Percentiles rank a stretch among this genome's conserved stretches.
Conservation (phyloP, 2,797 vertebrate species). For the Centroberyx gerrardi region DNA sequence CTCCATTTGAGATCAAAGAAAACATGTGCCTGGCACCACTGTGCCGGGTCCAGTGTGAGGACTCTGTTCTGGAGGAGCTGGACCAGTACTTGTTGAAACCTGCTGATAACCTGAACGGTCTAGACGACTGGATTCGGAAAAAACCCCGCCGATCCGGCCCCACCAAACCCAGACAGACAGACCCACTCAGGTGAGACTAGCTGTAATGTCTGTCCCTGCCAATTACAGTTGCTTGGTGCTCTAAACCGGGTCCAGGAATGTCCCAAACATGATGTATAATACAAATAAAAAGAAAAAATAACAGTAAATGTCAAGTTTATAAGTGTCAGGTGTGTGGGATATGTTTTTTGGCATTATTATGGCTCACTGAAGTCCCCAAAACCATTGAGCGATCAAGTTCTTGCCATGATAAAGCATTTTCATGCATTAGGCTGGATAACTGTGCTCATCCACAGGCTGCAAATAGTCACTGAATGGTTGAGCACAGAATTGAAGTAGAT, state of each 20-base stretch:
- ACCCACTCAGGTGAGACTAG: conserved; percentile 69
- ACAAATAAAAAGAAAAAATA: no score
- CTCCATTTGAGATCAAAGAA: conserved; percentile 97
- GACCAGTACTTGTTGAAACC: conserved; percentile 88
- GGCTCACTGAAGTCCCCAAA: no score
- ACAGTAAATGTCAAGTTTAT: no score
- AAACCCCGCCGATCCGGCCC: conserved; percentile 87
- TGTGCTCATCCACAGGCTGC: no score
- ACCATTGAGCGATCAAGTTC: no score
- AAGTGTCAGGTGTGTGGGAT: no score
- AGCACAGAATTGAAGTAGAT: no score
- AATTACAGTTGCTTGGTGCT: not conserved
- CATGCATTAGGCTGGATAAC: no score
- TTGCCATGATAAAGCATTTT: no score
- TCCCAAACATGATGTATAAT: not conserved
- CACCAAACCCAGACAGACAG: conserved; percentile 74
- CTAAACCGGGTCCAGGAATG: not conserved
- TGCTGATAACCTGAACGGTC: conserved; percentile 67
- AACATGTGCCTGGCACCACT: conserved; percentile 94
- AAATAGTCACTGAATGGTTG: no score
- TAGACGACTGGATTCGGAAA: conserved; percentile 88
- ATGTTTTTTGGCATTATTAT: no score
- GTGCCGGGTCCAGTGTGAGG: conserved; percentile 87
- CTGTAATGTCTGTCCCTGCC: not conserved
- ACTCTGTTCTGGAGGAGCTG: conserved; percentile 86